A percentile compares a stretch with the other conserved stretches of the same genome.
Conservation (phyloP, 2,888 invertebrate genomes). For the Apodemia zela region DNA sequence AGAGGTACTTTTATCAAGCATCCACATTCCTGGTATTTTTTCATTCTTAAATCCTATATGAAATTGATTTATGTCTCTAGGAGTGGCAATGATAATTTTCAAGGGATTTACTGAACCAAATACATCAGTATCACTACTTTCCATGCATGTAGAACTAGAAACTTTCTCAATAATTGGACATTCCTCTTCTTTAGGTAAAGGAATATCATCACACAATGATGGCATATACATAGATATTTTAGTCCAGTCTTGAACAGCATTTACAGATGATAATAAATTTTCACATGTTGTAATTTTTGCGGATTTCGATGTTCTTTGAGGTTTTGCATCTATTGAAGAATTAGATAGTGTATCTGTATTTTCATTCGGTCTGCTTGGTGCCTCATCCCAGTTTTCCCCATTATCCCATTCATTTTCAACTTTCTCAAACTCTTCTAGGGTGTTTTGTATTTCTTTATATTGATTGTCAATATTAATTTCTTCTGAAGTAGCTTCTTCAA, state of each 20-base stretch:
- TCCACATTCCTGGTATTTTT: slow-evolving; percentile 55
- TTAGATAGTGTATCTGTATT: slow-evolving; percentile 22
- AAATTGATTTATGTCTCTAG: slow-evolving; percentile 59
- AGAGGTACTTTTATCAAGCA: slow-evolving; percentile 62
- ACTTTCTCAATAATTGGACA: slow-evolving; percentile 38
- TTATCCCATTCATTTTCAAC: slow-evolving; percentile 63
- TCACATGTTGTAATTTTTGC: slow-evolving; percentile 28
- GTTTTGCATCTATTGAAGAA: slow-evolving; percentile 40
- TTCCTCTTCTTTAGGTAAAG: slow-evolving; percentile 13
- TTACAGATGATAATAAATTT: slow-evolving; percentile 37
- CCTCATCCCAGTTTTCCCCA: slow-evolving; percentile 56
- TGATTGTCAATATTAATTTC: slow-evolving; percentile 32
- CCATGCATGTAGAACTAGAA: slow-evolving; percentile 47
- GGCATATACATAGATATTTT: slow-evolving; percentile 53
- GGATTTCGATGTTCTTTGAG: slow-evolving; percentile 41
- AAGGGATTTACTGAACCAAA: slow-evolving; percentile 35
- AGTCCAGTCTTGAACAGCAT: slow-evolving; percentile 56
- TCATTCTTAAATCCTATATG: slow-evolving; percentile 39
- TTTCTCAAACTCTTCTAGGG: slow-evolving; percentile 52
- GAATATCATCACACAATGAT: slow-evolving; percentile 41
- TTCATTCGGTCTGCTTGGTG: slow-evolving; percentile 22
- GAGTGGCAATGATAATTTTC: slow-evolving; percentile 45
- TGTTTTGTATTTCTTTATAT: slow-evolving; percentile 43
- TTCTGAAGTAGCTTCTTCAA: background rate
- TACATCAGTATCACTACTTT: slow-evolving; percentile 49